Conservation (phyloP, 1,140 invertebrate genomes). For the Drosophila ercepeae region DNA sequence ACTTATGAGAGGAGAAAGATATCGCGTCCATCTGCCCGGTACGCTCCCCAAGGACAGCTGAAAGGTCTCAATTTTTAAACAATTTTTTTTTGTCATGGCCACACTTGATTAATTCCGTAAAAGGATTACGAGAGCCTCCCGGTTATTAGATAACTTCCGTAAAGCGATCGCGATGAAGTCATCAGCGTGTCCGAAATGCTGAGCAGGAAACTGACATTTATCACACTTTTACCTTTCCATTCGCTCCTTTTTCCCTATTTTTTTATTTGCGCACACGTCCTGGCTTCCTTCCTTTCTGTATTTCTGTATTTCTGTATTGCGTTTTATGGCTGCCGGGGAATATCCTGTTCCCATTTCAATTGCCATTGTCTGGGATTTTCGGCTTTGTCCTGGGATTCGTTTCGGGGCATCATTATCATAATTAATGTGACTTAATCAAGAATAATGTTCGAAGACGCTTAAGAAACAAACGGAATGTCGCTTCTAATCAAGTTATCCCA, state of each 20-base stretch:
- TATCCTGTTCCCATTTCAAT: conserved; percentile 82
- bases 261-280: conserved; percentile 75
- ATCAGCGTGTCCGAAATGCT: conserved; percentile 77
- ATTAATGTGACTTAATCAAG: conserved; percentile 83
- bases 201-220: conserved; percentile 83
- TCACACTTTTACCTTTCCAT: conserved; percentile 61
- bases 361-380: conserved; percentile 46
- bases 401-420: conserved; percentile 81
- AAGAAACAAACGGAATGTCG: conserved; percentile 27
- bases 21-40: conserved; percentile 45
- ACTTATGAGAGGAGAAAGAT: not conserved
- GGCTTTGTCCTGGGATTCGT: conserved; percentile 60
- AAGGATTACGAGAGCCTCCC: conserved; percentile 70
- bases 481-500: conserved; percentile 65
- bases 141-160: conserved; percentile 75
- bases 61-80: conserved; percentile 7
- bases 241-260: conserved; percentile 32
- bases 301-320: not conserved
- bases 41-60: conserved; percentile 37
- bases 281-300: conserved; percentile 45
- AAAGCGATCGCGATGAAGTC: conserved; percentile 64
- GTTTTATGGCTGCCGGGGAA: conserved; percentile 42
- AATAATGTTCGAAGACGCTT: conserved; percentile 75
- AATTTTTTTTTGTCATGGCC: conserved; percentile 59
- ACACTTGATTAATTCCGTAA: conserved; percentile 81